Base-by-base conservation (phyloP, 2,113 vertebrate species). In the Macquaria ambigua region DNA sequence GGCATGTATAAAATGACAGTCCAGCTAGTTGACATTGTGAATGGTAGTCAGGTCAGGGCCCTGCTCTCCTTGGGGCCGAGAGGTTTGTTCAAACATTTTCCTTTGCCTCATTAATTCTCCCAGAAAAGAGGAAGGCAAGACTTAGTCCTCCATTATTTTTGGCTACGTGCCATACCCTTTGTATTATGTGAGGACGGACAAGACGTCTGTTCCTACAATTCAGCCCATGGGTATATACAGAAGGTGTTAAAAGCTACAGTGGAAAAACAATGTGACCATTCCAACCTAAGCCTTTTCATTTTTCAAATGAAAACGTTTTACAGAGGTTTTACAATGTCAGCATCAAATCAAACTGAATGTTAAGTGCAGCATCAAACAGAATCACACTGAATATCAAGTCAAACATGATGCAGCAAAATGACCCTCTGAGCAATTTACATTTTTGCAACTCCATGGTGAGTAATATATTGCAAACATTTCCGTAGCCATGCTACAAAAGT, bases 1-100 rank as follows among this genome's bases (percentile, higher is more conserved):
- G 88, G 90, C 94, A 85, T 92, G 91, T 93, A 81, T 86, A 93
- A 95, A 94, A 94, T 94, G 95, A 95, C 95, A 95, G 94, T 92
- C 88, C 90, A 93, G 82, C 93, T 88, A 82, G 84, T 78, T 87
- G 91, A 93, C 89, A 92, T 90, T 94, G 93, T 85, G 90, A 91
- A 90, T 67, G 73, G 80, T 89, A 63, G 84, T 90, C 15, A 89
- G 92, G 94, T 95, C 92, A 77, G 73, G 77, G 77, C 79, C 83
- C 74, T 63, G 67, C 81, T 86, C 81, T 90, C 86, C 86, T 83
- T 3, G 11, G 88, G 83, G 92, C 87, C 80, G 89, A 93, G 74
- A 84, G 84, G 88, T 90, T 92, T 88, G 91, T 90, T 94, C 87
- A 94, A 94, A 93, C 87, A 92, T 90, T 93, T 90, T 81, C 90